Percentiles rank a stretch among this genome's conserved stretches.
These are phyloP conservation scores for Boulengerochromis microlepis DNA, from an alignment of 2,113 vertebrate species.

Conservation along the genomic window DNA sequence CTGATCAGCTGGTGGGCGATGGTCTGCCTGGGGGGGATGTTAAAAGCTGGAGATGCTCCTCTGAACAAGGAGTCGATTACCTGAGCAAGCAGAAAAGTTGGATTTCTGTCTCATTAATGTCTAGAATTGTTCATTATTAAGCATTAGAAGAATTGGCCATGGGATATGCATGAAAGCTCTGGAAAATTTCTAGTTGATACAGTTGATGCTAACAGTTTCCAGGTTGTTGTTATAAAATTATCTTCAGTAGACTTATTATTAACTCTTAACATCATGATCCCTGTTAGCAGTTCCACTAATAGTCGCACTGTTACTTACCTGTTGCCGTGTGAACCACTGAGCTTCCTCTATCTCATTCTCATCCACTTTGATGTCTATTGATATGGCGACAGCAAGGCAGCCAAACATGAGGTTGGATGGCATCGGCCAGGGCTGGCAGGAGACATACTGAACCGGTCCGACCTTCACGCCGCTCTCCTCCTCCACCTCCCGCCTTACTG, in stretches of 20 bases:
- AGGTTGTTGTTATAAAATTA: accelerated
- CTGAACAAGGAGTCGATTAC: conserved; percentile 77
- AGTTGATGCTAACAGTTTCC: neutral
- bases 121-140: neutral
- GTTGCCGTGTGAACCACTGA: conserved; percentile 87
- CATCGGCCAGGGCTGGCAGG: conserved; percentile 94
- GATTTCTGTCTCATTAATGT: neutral
- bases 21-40: conserved; percentile 79
- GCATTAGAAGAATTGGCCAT: accelerated
- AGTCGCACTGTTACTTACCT: conserved; percentile 60
- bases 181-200: neutral
- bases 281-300: neutral
- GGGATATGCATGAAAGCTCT: neutral
- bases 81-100: conserved; percentile 40
- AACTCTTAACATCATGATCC: neutral
- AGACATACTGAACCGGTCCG: conserved; percentile 84
- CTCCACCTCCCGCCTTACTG: conserved; percentile 87
- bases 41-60: conserved; percentile 67
- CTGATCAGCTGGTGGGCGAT: conserved; percentile 89
- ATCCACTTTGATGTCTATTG: conserved; percentile 88
- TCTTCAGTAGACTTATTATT: neutral
- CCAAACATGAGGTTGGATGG: conserved; percentile 95
- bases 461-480: conserved; percentile 89
- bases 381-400: conserved; percentile 82
- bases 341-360: conserved; percentile 93